Evolutionary conservation across 2,888 invertebrate species (phyloP), one percentile per base, ranked within the genome.

Genomic region (Synanthedon andrenaeformis): DNA sequence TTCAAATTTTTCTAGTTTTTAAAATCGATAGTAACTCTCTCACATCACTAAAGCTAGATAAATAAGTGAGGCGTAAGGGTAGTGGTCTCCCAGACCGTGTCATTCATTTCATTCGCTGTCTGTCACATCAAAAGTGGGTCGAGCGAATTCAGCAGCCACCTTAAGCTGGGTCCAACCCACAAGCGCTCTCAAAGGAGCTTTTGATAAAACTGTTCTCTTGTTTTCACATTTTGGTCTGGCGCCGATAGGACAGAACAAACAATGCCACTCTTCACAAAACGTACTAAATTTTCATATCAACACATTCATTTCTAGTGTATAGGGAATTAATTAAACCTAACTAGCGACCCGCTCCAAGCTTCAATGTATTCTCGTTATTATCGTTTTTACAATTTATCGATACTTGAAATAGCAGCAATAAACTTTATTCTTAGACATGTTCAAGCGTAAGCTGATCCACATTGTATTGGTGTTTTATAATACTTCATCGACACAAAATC

Each of bases 401-500:
- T 35, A 35, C 35, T 35, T 1, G 10, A 8, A 35, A 35, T 35
- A 35, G 1, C 35, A 35, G 3, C 35, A 35, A 35, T 35, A 2
- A 10, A 35, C 6, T 35, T 45, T 45, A 45, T 45, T 45, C 4
- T 45, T 45, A 45, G 13, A 45, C 45, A 45, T 14, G 14, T 35
- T 45, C 13, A 13, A 13, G 13, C 45, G 45, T 13, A 4, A 4
- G 35, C 3, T 45, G 45, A 12, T 35, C 35, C 35, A 35, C 45
- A 45, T 13, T n/a, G 45, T n/a, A 13, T 13, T n/a, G 45, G 45
- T 13, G 45, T 14, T 35, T 11, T 12, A n/a, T n/a, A n/a, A n/a
- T n/a, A 14, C 45, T 45, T 45, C 45, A 45, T 28, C 28, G 52
- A 23, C 52, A 42, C 10, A 52, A 62, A 59, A 52, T 53, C 54